These are phyloP conservation scores for Drosophila mimetica DNA, from an alignment of 2,888 invertebrate species.

Conservation along the genomic window DNA sequence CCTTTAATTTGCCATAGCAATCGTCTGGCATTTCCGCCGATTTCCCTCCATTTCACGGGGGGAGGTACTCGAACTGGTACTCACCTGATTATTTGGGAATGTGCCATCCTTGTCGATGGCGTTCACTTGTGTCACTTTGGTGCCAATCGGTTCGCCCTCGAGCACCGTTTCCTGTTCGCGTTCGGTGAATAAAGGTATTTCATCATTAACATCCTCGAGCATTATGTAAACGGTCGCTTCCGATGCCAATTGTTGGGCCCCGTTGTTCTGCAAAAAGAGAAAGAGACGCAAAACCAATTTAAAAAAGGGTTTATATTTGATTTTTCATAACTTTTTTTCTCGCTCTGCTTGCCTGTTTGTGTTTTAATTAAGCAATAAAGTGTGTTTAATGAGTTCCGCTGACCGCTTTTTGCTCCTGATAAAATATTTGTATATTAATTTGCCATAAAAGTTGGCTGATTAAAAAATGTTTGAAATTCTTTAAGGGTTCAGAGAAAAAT, in stretches of 20 bases:
- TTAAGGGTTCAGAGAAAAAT: not conserved
- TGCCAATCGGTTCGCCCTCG: constrained; percentile 97
- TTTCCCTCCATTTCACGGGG: constrained; percentile 36
- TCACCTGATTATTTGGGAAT: constrained; percentile 96
- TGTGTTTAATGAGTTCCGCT: constrained; percentile 16
- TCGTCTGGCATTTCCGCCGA: constrained; percentile 58
- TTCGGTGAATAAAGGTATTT: constrained; percentile 97
- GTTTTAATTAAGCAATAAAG: constrained; percentile 36
- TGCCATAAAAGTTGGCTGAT: constrained; percentile 23
- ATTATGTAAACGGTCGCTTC: constrained; percentile 97
- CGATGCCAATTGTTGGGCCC: constrained; percentile 96
- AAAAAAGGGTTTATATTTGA: constrained; percentile 21
- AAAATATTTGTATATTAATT: constrained; percentile 36
- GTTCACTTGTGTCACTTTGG: constrained; percentile 97
- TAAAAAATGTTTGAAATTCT: constrained; percentile 25
- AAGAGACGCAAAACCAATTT: constrained; percentile 12
- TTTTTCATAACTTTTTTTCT: constrained; percentile 16
- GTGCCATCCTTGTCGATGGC: constrained; percentile 98
- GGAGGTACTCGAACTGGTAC: constrained; percentile 20
- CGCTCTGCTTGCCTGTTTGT: constrained; percentile 12
- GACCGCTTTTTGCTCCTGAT: not conserved
- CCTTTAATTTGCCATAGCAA: constrained; percentile 62
- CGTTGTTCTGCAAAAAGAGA: constrained; percentile 90
- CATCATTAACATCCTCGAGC: constrained; percentile 98
- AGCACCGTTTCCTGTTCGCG: constrained; percentile 97